Conservation (phyloP, 2,888 invertebrate species). For the Phanerotoma sp. region DNA sequence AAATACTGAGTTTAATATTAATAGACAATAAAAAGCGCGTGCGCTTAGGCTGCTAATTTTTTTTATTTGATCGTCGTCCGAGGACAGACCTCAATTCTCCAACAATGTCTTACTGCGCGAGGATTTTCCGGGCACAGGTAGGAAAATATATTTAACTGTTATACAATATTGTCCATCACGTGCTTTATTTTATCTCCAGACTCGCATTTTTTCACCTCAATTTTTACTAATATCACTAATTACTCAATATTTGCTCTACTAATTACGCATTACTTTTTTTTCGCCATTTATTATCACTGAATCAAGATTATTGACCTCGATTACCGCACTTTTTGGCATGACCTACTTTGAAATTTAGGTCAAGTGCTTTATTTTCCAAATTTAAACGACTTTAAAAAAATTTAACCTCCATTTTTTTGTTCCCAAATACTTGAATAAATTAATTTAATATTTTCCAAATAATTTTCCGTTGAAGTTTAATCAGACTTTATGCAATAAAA, state of each 20-base stretch:
- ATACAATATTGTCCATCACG: neutral
- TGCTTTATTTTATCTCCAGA: neutral
- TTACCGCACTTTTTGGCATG: too few species aligned
- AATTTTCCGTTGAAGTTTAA: neutral
- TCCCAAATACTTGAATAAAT: neutral
- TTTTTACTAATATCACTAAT: constrained; percentile 2
- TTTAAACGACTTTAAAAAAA: too few species aligned
- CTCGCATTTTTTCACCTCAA: neutral
- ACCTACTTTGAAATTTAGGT: neutral
- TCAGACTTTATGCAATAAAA: neutral
- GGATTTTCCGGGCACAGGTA: constrained; percentile 79
- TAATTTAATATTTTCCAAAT: neutral
- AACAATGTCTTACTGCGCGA: constrained; percentile 75
- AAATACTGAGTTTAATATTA: neutral
- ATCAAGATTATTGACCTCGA: too few species aligned
- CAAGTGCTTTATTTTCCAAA: neutral
- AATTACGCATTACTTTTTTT: too few species aligned
- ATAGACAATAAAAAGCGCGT: constrained; percentile 22
- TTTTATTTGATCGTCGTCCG: constrained; percentile 11
- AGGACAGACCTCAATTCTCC: constrained; percentile 33
- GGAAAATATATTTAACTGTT: constrained; percentile 36
- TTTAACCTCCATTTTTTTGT: neutral
- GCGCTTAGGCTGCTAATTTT: constrained; percentile 11
- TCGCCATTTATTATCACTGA: too few species aligned
- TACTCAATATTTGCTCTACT: too few species aligned